Base-by-base conservation (phyloP, 2,888 invertebrate species). In the Micropterix aruncella region DNA sequence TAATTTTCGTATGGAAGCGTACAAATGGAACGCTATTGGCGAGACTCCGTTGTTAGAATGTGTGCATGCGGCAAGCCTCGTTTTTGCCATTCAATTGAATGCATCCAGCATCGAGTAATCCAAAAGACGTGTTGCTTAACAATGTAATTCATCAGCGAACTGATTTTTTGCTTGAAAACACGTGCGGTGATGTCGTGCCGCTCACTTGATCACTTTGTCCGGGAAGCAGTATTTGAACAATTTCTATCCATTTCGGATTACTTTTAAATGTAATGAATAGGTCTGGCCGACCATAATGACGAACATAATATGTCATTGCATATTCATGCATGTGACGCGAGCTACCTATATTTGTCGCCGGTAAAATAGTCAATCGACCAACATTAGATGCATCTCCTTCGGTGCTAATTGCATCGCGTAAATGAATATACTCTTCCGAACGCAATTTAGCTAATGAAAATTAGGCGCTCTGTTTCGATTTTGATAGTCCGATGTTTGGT, bases 381-480 rank as follows among this genome's bases (percentile, higher is more conserved):
- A 52, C 18, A 19, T 38, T 46, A 41, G 44, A 46, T 47, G 44
- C 36, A 44, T 50, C 46, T 42, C 47, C 47, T 37, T 51, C 47
- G 14, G 40, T 27, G 37, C 37, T 38, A 2, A 54, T 42, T 4
- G 54, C 52, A 51, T 54, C 53, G 16, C 48, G 47, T 58, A 53
- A n/a, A n/a, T n/a, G n/a, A n/a, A n/a, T 55, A 44, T 60, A 60
- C 5, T 57, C 49, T 39, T 58, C 59, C 2, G 53, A 37, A 38
- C 58, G 50, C 12, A 59, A 46, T 48, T 59, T 53, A 12, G 38
- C 16, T 49, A 2, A 48, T 49, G 14, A 54, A 40, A n/a, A 59
- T 50, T 45, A 43, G 60, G 15, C 16, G n/a, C 5, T 38, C 16
- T 14, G 38, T 38, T 38, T 38, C 19, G 45, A 49, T 43, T 48